These are phyloP conservation scores for Hemicordylus capensis DNA, from an alignment of 2,113 vertebrate genomes.

Conservation along the genomic window DNA sequence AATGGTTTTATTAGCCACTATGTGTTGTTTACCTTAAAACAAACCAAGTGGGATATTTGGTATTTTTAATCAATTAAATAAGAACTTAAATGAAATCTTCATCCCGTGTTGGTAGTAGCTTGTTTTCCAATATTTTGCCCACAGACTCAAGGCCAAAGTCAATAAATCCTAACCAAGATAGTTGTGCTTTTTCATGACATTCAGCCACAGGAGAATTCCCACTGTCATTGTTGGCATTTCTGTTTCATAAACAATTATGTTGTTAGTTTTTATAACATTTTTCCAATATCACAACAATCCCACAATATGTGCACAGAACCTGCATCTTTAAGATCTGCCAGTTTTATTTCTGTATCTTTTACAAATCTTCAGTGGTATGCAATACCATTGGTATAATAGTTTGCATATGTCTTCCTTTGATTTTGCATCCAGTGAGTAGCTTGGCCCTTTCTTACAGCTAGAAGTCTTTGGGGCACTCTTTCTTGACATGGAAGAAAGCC, in stretches of 20 bases:
- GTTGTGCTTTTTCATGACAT: too few relatives aligned
- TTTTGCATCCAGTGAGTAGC: neutral
- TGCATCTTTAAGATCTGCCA: neutral
- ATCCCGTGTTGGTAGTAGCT: too few relatives aligned
- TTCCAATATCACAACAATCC: neutral
- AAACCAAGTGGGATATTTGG: too few relatives aligned
- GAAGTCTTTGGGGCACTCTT: neutral
- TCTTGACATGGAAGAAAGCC: neutral
- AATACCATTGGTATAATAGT: neutral
- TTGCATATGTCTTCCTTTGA: neutral
- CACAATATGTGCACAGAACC: neutral
- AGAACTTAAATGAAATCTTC: too few relatives aligned
- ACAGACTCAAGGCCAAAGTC: too few relatives aligned
- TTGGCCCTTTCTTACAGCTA: neutral
- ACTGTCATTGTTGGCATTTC: neutral
- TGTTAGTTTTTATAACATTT: neutral
- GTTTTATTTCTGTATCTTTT: neutral
- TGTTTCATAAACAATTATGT: neutral
- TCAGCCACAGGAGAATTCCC: neutral
- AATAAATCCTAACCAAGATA: too few relatives aligned
- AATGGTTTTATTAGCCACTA: too few relatives aligned
- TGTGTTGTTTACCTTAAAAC: too few relatives aligned
- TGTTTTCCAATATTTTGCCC: too few relatives aligned
- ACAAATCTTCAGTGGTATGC: neutral
- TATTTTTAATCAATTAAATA: too few relatives aligned